These are phyloP conservation scores for Acanthurus leucopareius DNA, from an alignment of 2,797 vertebrate genomes.

Conservation along the genomic window DNA sequence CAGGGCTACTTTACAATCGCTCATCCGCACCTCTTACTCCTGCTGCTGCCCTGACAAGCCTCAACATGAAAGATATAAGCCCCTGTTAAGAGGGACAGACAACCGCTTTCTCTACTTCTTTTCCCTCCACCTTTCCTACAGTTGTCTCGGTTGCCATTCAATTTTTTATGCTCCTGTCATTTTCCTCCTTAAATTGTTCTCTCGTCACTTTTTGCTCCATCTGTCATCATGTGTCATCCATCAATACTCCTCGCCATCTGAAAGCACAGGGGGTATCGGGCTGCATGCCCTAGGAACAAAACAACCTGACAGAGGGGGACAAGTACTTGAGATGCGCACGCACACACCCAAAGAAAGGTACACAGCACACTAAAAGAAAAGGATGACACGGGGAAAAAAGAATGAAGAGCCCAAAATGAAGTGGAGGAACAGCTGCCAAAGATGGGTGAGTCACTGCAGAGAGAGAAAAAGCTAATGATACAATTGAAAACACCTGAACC, in stretches of 20 bases:
- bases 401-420: conserved; percentile 51
- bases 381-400: conserved; percentile 48
- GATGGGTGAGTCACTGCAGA: conserved; percentile 71
- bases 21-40: conserved; percentile 55
- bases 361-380: conserved; percentile 30
- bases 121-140: conserved; percentile 7
- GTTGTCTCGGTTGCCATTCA: conserved; percentile 8
- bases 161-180: conserved; percentile 8
- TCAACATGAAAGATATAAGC: conserved; percentile 57
- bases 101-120: conserved; percentile 49
- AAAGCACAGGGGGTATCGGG: conserved; percentile 19
- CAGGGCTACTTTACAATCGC: conserved; percentile 64
- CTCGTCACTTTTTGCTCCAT: conserved; percentile 5
- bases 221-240: conserved; percentile 23
- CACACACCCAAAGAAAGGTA: conserved; percentile 33
- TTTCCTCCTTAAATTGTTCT: conserved; percentile 36
- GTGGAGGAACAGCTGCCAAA: conserved; percentile 62
- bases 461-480: conserved; percentile 63
- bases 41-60: conserved; percentile 50
- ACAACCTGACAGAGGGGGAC: conserved; percentile 37
- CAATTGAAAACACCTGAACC: conserved; percentile 86
- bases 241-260: conserved; percentile 19
- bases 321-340: conserved; percentile 11
- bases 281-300: neutral
- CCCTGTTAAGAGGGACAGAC: conserved; percentile 40